A percentile compares a stretch with the other conserved stretches of the same genome.
Conservation (phyloP, 1,140 invertebrate genomes). For the Calephelis nemesis region DNA sequence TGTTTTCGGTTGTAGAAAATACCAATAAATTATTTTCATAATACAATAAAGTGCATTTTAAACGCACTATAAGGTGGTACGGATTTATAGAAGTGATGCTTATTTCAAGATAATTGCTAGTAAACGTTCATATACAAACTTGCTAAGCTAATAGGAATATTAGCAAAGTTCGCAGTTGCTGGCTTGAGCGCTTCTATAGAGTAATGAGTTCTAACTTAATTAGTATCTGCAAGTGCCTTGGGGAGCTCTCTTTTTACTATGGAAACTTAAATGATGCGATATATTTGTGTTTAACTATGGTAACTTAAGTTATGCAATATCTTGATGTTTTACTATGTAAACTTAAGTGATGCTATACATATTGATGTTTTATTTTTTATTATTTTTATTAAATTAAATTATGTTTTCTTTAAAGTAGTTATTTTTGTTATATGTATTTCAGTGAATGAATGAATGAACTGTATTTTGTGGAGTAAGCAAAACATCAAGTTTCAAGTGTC, state of each 20-base stretch:
- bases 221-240: constrained; percentile 13
- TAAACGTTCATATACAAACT: constrained; percentile 12
- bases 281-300: no score
- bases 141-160: constrained; percentile 26
- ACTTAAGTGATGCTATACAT: no score
- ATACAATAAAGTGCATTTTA: not conserved
- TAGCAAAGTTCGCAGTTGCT: constrained; percentile 25
- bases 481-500: no score
- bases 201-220: constrained; percentile 25
- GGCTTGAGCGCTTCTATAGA: constrained; percentile 25
- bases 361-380: no score
- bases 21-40: not conserved
- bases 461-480: no score
- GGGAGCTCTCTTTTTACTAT: not conserved
- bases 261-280: not conserved
- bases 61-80: not conserved
- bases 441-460: no score
- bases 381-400: no score
- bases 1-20: no score
- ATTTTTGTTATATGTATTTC: no score
- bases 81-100: not conserved
- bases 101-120: constrained; percentile 3
- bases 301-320: no score
- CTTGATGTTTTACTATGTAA: no score
- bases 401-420: no score